Conservation (phyloP, 2,888 invertebrate genomes). For the Nemapogon koenigi region DNA sequence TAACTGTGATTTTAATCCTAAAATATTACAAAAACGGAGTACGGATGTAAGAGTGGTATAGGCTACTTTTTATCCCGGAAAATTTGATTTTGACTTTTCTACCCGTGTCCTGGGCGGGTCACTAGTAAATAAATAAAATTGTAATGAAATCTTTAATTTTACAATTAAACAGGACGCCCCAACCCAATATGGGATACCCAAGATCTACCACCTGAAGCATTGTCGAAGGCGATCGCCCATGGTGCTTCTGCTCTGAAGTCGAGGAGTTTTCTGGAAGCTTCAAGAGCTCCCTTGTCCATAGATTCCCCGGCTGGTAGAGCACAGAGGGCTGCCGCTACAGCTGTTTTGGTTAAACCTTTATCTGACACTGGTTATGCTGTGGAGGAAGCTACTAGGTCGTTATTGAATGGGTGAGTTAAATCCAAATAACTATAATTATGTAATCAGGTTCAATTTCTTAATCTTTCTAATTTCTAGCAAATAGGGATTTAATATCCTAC, state of each 20-base stretch:
- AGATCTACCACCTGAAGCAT: slow-evolving; percentile 34
- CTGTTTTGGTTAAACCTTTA: slow-evolving; percentile 63
- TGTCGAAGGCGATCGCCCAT: slow-evolving; percentile 53
- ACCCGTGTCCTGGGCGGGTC: too few species aligned
- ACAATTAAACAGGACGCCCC: slow-evolving; percentile 23
- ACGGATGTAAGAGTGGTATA: too few species aligned
- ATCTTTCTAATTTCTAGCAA: too few species aligned
- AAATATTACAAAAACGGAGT: too few species aligned
- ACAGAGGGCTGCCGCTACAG: slow-evolving; percentile 72
- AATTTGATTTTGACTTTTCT: too few species aligned
- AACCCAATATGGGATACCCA: slow-evolving; percentile 27
- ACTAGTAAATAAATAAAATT: slow-evolving; percentile 1
- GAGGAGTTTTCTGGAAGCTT: slow-evolving; percentile 61
- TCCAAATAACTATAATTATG: too few species aligned
- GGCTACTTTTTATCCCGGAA: too few species aligned
- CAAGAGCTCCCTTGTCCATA: slow-evolving; percentile 41
- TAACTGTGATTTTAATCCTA: slow-evolving; percentile 1
- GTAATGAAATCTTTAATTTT: neutral
- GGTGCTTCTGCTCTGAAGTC: slow-evolving; percentile 65
- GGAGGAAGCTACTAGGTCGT: slow-evolving; percentile 70
- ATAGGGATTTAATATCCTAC: too few species aligned
- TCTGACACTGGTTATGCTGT: slow-evolving; percentile 72
- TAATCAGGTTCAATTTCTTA: too few species aligned
- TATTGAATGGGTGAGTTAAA: slow-evolving; percentile 58
- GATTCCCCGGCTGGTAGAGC: slow-evolving; percentile 73